Conservation (phyloP, 2,888 invertebrate species). For the Sphaerophoria taeniata region DNA sequence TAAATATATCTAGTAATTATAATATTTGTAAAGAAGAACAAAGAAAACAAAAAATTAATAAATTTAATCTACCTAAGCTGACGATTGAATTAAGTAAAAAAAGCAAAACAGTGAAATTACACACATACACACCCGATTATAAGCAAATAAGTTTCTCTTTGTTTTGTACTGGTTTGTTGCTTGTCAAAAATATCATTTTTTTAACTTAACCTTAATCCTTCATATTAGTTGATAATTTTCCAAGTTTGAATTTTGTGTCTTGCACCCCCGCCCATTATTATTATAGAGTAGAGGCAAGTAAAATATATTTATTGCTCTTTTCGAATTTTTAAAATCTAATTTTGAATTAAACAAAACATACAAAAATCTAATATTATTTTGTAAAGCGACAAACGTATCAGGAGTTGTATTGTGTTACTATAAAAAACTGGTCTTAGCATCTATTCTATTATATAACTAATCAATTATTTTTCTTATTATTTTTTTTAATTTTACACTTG, state of each 20-base stretch:
- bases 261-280: slow-evolving; percentile 22
- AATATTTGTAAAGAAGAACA: slow-evolving; percentile 70
- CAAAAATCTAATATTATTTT: slow-evolving; percentile 43
- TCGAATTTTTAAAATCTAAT: slow-evolving; percentile 52
- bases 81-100: slow-evolving; percentile 62
- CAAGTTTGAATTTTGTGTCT: slow-evolving; percentile 25
- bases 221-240: slow-evolving; percentile 13
- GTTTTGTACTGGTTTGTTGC: slow-evolving; percentile 46
- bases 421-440: slow-evolving; percentile 68
- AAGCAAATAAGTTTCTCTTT: slow-evolving; percentile 52
- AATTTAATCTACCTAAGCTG: slow-evolving; percentile 68
- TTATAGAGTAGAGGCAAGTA: slow-evolving; percentile 11
- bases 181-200: slow-evolving; percentile 32
- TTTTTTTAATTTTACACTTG: slow-evolving; percentile 71
- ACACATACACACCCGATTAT: slow-evolving; percentile 33
- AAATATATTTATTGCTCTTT: slow-evolving; percentile 21
- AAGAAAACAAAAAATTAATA: slow-evolving; percentile 44
- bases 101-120: slow-evolving; percentile 50
- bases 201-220: slow-evolving; percentile 23
- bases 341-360: slow-evolving; percentile 38
- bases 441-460: slow-evolving; percentile 68
- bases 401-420: slow-evolving; percentile 68
- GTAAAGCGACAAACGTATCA: slow-evolving; percentile 66
- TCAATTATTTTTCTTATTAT: slow-evolving; percentile 58
- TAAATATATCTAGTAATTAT: slow-evolving; percentile 71